phyloP scores from a whole-genome alignment of 1,140 invertebrate genomes.

The Panagrolaimus sp. region DNA sequence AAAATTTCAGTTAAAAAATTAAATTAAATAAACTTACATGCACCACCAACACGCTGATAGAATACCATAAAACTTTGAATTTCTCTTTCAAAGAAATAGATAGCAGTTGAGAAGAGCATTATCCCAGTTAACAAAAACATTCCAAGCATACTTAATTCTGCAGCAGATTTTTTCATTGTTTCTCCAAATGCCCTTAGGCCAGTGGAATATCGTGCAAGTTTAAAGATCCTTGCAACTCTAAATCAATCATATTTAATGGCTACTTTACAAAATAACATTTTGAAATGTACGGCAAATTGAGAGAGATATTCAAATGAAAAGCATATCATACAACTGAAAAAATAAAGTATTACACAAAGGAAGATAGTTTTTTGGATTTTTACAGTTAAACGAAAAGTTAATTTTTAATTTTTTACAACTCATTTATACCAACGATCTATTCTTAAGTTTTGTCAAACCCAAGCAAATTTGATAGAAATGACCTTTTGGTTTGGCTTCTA shows the following conservation, averaged over 20 bases:
- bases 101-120: constrained; percentile 91
- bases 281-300: constrained; percentile 60
- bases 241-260: constrained; percentile 62
- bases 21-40: constrained; percentile 23
- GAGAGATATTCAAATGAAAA: constrained; percentile 62
- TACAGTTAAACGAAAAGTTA: too few relatives aligned
- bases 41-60: constrained; percentile 93
- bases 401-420: too few relatives aligned
- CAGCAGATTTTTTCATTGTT: constrained; percentile 98
- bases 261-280: constrained; percentile 61
- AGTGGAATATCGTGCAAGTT: constrained; percentile 94
- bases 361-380: too few relatives aligned
- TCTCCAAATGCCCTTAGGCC: constrained; percentile 93
- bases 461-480: too few relatives aligned
- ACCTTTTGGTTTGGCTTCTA: too few relatives aligned
- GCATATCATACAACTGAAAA: constrained; percentile 60
- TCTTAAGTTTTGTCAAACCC: too few relatives aligned
- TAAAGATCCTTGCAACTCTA: constrained; percentile 91
- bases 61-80: constrained; percentile 94
- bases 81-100: constrained; percentile 97
- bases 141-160: constrained; percentile 97
- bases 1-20: too few relatives aligned
- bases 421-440: too few relatives aligned
- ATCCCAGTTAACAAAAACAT: constrained; percentile 99
- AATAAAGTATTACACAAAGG: background rate